phyloP scores from a whole-genome alignment of 2,797 vertebrate species.

The Threskiornis aethiopicus region DNA sequence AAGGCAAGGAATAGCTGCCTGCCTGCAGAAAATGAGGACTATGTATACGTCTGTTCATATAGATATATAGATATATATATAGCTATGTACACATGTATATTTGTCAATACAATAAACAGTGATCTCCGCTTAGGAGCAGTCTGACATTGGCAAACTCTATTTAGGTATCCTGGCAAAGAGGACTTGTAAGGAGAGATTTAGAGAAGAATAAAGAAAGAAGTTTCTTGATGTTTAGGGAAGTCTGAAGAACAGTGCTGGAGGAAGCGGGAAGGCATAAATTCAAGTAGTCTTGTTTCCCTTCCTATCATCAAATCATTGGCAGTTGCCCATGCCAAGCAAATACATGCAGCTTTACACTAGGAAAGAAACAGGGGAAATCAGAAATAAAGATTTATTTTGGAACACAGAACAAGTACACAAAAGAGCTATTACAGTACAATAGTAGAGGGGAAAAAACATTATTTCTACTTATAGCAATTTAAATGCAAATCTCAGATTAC shows the following conservation, averaged over 20 bases:
- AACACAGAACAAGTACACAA: not conserved
- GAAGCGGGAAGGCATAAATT: not conserved
- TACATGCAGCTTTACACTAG: not conserved
- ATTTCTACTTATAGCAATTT: not conserved
- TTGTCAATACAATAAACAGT: not conserved
- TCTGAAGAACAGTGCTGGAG: not conserved
- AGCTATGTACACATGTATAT: not conserved
- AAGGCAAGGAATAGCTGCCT: not conserved
- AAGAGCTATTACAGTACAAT: not conserved
- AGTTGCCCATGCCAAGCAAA: not conserved
- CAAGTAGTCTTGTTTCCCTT: not conserved
- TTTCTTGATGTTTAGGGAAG: not conserved
- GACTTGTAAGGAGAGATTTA: not conserved
- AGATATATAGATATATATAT: not conserved
- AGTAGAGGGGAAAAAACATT: not conserved
- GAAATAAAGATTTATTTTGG: conserved; percentile 1
- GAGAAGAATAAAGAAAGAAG: not conserved
- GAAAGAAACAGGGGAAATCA: not conserved
- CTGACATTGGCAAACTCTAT: not conserved
- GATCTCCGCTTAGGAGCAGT: not conserved
- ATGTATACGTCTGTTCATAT: rapidly evolving
- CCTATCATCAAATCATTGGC: not conserved
- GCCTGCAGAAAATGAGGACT: not conserved
- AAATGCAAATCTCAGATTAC: not conserved
- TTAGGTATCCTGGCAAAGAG: not conserved